Conservation (phyloP, 2,113 vertebrate species). For the Cottus gobio region DNA sequence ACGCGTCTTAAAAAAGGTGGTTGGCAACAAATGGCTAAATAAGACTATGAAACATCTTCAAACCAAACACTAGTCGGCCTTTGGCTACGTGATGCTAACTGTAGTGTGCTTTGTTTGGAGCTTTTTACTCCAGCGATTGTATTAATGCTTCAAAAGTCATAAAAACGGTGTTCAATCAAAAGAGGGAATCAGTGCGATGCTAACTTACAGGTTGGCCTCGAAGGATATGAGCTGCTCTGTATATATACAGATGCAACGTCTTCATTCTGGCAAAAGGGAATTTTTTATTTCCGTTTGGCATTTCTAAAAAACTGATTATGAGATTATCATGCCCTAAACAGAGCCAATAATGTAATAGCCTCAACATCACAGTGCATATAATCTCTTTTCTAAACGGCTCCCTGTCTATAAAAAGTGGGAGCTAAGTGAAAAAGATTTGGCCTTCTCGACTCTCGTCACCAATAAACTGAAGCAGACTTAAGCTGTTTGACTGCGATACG, state of each 20-base stretch:
- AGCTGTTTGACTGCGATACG: constrained; percentile 60
- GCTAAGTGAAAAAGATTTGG: constrained; percentile 30
- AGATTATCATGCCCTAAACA: not conserved
- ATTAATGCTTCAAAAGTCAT: too few species aligned
- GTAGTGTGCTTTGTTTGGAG: not conserved
- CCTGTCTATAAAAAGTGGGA: constrained; percentile 34
- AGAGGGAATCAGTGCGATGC: too few species aligned
- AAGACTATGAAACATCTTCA: too few species aligned
- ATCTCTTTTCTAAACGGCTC: constrained; percentile 17
- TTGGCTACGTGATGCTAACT: not conserved
- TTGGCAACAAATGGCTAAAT: not conserved
- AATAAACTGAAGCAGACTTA: constrained; percentile 65
- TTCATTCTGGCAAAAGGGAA: not conserved
- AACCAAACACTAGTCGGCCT: not conserved
- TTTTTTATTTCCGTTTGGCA: not conserved
- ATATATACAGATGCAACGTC: not conserved
- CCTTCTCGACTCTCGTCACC: constrained; percentile 54
- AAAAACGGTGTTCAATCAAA: too few species aligned
- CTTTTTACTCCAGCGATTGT: too few species aligned
- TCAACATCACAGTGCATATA: not conserved
- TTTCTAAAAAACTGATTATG: not conserved
- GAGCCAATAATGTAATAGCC: not conserved
- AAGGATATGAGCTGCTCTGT: not conserved
- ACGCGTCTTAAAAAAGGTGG: not conserved
- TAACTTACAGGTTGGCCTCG: too few species aligned